Evolutionary conservation across 2,888 invertebrate genomes (phyloP).

Genomic region (Rhopalosiphum nymphaeae): DNA sequence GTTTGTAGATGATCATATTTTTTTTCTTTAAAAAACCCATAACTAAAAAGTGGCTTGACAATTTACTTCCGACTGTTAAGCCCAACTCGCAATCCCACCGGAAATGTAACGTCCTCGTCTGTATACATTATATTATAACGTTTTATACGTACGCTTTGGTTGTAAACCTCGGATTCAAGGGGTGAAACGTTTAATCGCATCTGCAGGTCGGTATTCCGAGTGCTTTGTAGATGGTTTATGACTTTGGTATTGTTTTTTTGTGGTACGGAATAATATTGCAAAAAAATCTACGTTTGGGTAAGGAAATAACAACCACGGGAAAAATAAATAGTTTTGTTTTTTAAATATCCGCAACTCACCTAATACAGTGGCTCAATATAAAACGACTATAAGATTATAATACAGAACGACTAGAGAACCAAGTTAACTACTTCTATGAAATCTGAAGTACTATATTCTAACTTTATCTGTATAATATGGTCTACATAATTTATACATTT

Average conservation of each 20-base stretch:
- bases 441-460: neutral
- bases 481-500: neutral
- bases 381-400: neutral
- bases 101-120: neutral
- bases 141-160: neutral
- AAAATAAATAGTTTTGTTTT: neutral
- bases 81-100: neutral
- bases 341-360: neutral
- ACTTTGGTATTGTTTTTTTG: neutral
- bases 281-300: neutral
- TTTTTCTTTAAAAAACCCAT: neutral
- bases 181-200: neutral
- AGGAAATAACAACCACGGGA: neutral
- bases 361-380: neutral
- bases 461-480: neutral
- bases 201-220: neutral
- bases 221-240: neutral
- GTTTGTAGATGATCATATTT: neutral
- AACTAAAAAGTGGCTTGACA: neutral
- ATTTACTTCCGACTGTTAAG: conserved; percentile 32
- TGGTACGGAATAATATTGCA: neutral
- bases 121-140: neutral
- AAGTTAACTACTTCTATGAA: neutral
- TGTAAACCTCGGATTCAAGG: neutral
- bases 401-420: neutral